Percentiles rank a stretch among this genome's conserved stretches.
These are phyloP conservation scores for Onthophagus sagittarius DNA, from an alignment of 2,888 invertebrate genomes.

Conservation along the genomic window DNA sequence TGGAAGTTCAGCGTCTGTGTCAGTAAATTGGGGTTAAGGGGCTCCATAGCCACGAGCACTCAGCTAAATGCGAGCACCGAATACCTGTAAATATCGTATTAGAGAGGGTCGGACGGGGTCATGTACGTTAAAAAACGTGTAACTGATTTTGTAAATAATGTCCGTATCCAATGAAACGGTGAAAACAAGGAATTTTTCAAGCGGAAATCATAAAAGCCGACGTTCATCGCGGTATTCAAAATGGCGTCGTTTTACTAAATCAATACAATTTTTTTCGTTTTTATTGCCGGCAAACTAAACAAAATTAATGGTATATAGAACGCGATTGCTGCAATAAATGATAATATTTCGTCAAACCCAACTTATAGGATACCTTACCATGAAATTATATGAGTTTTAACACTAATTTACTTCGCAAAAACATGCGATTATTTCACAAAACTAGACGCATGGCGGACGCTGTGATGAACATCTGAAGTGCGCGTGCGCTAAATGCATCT, in stretches of 20 bases:
- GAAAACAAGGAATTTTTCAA: not conserved
- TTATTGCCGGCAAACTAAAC: no score
- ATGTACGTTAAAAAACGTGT: not conserved
- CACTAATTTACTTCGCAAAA: not conserved
- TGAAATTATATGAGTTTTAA: not conserved
- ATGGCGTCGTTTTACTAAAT: not conserved
- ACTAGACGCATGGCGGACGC: no score
- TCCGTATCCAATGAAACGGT: conserved; percentile 5
- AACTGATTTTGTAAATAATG: conserved; percentile 12
- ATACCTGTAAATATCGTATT: conserved; percentile 22
- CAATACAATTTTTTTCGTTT: not conserved
- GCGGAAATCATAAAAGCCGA: not conserved
- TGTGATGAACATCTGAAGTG: no score
- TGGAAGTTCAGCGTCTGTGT: conserved; percentile 77
- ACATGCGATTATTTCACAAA: not conserved
- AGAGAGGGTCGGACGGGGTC: not conserved
- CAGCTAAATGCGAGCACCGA: conserved; percentile 1
- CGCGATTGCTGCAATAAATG: not conserved
- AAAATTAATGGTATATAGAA: not conserved
- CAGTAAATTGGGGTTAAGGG: conserved; percentile 57
- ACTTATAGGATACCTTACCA: not conserved
- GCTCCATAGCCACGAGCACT: conserved; percentile 45
- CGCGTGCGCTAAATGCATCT: no score
- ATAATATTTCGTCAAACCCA: not conserved
- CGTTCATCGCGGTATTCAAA: not conserved